Conservation (phyloP, 2,888 invertebrate genomes). For the Chydorus sphaericus region DNA sequence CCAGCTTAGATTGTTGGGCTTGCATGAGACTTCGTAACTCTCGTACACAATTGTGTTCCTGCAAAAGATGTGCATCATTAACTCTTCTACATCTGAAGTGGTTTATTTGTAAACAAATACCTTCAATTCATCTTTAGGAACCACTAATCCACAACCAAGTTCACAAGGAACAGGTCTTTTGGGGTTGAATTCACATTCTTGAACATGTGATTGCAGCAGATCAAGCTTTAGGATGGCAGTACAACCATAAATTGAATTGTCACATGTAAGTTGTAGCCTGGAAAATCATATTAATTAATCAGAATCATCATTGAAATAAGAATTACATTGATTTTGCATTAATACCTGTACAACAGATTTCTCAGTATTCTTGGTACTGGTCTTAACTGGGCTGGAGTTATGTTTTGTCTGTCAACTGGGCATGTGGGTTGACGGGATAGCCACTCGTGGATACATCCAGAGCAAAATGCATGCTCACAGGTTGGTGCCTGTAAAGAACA, state of each 20-base stretch:
- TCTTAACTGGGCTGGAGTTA: slow-evolving; percentile 75
- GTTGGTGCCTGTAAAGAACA: slow-evolving; percentile 57
- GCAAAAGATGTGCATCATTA: slow-evolving; percentile 16
- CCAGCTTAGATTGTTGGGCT: slow-evolving; percentile 70
- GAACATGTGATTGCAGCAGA: slow-evolving; percentile 62
- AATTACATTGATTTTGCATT: neutral
- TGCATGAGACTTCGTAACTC: slow-evolving; percentile 71
- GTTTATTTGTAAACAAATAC: slow-evolving; percentile 24
- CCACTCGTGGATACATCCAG: slow-evolving; percentile 89
- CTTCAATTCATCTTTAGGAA: slow-evolving; percentile 86
- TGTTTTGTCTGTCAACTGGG: slow-evolving; percentile 80
- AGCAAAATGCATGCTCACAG: slow-evolving; percentile 94
- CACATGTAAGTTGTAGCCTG: slow-evolving; percentile 77
- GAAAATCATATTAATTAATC: slow-evolving; percentile 8
- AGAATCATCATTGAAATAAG: neutral
- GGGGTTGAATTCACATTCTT: slow-evolving; percentile 87
- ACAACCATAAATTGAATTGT: slow-evolving; percentile 80
- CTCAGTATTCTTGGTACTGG: slow-evolving; percentile 85
- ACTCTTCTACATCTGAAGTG: no score
- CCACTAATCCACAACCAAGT: slow-evolving; percentile 80
- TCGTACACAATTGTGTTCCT: slow-evolving; percentile 82
- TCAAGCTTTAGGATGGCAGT: slow-evolving; percentile 72
- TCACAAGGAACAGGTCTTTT: slow-evolving; percentile 87
- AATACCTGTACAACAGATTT: slow-evolving; percentile 74
- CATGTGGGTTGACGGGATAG: slow-evolving; percentile 84